Percentiles rank a stretch among this genome's conserved stretches.
These are phyloP conservation scores for Seira ritae DNA, from an alignment of 2,888 invertebrate species.

Conservation along the genomic window DNA sequence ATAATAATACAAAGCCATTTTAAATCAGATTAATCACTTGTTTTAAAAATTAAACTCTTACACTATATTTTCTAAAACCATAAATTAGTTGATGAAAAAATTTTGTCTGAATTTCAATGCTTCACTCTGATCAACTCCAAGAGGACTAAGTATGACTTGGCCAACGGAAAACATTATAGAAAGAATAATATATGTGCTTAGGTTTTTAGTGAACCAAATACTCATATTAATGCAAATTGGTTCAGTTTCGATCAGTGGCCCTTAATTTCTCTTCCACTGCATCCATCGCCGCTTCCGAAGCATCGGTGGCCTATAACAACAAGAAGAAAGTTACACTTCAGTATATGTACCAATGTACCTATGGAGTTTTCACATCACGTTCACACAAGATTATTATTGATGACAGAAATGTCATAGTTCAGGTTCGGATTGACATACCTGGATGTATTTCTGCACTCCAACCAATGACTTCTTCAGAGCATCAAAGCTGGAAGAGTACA, in stretches of 20 bases:
- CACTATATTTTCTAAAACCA: too few species aligned
- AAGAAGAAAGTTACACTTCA: constrained; percentile 34
- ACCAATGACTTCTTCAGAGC: constrained; percentile 97
- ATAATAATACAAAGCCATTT: too few species aligned
- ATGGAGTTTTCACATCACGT: too few species aligned
- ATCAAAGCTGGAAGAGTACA: constrained; percentile 95
- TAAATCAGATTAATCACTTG: too few species aligned
- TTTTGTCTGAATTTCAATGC: too few species aligned
- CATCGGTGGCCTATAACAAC: constrained; percentile 87
- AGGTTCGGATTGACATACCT: too few species aligned
- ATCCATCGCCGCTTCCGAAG: constrained; percentile 94
- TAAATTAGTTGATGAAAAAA: too few species aligned
- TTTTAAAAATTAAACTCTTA: too few species aligned
- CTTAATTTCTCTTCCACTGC: constrained; percentile 95
- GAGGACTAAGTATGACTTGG: constrained; percentile 60
- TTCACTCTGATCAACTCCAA: constrained; percentile 47
- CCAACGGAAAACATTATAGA: constrained; percentile 58
- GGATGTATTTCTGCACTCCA: constrained; percentile 97
- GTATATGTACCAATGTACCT: too few species aligned
- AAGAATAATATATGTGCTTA: constrained; percentile 57
- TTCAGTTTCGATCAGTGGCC: constrained; percentile 92
- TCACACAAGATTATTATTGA: too few species aligned
- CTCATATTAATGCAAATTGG: constrained; percentile 28
- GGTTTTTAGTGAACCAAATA: constrained; percentile 48
- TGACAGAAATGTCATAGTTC: too few species aligned